Evolutionary conservation across 2,888 invertebrate genomes (phyloP), one percentile per base, ranked within the genome.

Genomic region (Mallateleia sp.): DNA sequence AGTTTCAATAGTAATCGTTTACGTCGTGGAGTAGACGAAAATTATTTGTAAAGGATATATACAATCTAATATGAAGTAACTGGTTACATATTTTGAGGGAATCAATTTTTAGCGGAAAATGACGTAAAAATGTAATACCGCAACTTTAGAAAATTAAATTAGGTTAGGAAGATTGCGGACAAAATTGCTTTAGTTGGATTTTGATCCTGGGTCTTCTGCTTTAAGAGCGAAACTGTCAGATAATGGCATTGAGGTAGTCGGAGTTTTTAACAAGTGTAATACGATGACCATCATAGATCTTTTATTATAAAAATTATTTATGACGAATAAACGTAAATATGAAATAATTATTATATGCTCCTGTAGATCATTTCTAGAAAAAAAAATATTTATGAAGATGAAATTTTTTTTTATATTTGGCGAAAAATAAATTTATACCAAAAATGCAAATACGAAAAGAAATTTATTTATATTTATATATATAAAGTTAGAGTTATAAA

Each of bases 111-210:
- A 45, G n/a, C n/a, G n/a, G 4, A 45, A 45, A 45, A 45, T 45
- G 45, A n/a, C 45, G 45, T 15, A 38, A 38, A 38, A 38, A 38
- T 38, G 38, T 38, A 38, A 38, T 38, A 38, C 14, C 38, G 38
- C 45, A 7, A 45, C 45, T 45, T 15, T n/a, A 45, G n/a, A 45
- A 45, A 45, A 45, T 45, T 45, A 45, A 45, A 45, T 45, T 45
- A 45, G n/a, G n/a, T 45, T 45, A 45, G n/a, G 45, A 45, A 45
- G 45, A 45, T 45, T 45, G 45, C 45, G 45, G 15, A n/a, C 45
- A 45, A 45, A 45, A 45, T 45, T n/a, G 45, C n/a, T 45, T 45
- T 45, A 45, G 45, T n/a, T n/a, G 45, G 45, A 38, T 38, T 38
- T 38, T 38, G 38, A 38, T 45, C 45, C 45, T 45, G 45, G 45